phyloP scores from a whole-genome alignment of 2,888 invertebrate genomes.

The Apamea epomidion region DNA sequence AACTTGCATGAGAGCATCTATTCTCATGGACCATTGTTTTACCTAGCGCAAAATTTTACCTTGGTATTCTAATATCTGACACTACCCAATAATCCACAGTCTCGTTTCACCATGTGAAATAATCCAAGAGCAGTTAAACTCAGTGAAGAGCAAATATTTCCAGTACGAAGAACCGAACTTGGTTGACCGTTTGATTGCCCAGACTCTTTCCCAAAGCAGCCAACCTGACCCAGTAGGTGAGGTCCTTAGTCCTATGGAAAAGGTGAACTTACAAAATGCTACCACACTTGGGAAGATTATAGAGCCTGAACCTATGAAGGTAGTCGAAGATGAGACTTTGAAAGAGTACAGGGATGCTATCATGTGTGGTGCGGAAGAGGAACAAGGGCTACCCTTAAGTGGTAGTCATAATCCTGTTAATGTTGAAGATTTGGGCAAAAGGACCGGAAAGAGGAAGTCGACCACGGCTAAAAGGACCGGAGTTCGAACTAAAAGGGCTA shows the following conservation, averaged over 20 bases:
- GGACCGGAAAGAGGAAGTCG: constrained; percentile 70
- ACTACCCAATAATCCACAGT: constrained; percentile 61
- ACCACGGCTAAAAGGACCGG: constrained; percentile 66
- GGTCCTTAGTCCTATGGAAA: constrained; percentile 76
- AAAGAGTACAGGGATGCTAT: constrained; percentile 78
- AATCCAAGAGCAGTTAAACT: constrained; percentile 68
- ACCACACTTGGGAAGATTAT: constrained; percentile 71
- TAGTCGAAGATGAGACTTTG: constrained; percentile 71
- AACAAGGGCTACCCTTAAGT: constrained; percentile 71
- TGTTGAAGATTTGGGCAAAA: constrained; percentile 69
- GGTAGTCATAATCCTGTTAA: constrained; percentile 73
- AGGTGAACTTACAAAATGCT: constrained; percentile 72
- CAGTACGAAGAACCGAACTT: constrained; percentile 67
- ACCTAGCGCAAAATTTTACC: no score
- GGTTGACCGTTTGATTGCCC: constrained; percentile 76
- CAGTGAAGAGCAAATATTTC: constrained; percentile 72
- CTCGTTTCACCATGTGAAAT: constrained; percentile 69
- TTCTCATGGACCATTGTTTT: background rate
- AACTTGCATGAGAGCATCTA: background rate
- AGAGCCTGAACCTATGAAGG: constrained; percentile 55
- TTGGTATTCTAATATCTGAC: background rate
- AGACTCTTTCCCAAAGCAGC: constrained; percentile 73
- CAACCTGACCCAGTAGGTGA: constrained; percentile 76
- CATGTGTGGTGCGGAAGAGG: constrained; percentile 63
- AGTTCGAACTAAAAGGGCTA: constrained; percentile 70